phyloP scores from a whole-genome alignment of 2,113 vertebrate species.

The Crotalus viridis region DNA sequence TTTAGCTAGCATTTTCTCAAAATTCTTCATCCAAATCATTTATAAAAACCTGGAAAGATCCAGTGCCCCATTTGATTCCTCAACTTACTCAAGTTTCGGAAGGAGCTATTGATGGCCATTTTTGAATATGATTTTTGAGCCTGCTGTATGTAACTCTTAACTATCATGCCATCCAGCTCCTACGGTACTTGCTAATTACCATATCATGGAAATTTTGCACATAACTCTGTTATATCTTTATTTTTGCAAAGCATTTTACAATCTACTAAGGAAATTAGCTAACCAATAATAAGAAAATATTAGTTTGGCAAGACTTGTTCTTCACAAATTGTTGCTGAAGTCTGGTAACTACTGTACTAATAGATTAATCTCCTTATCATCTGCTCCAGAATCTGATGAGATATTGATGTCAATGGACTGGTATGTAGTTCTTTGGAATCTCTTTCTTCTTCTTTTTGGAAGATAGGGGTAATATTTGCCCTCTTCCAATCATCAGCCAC shows the following conservation, averaged over 20 bases:
- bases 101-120: background rate
- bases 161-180: background rate
- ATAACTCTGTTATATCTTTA: background rate
- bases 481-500: background rate
- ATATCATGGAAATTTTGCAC: background rate
- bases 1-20: background rate
- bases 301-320: background rate
- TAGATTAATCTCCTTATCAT: background rate
- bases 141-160: background rate
- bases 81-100: background rate
- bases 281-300: background rate
- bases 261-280: background rate
- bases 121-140: background rate
- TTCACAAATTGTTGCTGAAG: background rate
- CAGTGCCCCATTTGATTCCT: background rate
- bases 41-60: background rate
- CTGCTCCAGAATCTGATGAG: background rate
- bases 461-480: background rate
- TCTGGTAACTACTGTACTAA: background rate
- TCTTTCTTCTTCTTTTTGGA: background rate
- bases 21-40: background rate
- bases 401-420: background rate
- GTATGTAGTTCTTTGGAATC: background rate
- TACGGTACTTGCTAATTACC: background rate
- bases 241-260: background rate